phyloP scores from a whole-genome alignment of 2,113 vertebrate genomes.

The Hippocampus zosterae region DNA sequence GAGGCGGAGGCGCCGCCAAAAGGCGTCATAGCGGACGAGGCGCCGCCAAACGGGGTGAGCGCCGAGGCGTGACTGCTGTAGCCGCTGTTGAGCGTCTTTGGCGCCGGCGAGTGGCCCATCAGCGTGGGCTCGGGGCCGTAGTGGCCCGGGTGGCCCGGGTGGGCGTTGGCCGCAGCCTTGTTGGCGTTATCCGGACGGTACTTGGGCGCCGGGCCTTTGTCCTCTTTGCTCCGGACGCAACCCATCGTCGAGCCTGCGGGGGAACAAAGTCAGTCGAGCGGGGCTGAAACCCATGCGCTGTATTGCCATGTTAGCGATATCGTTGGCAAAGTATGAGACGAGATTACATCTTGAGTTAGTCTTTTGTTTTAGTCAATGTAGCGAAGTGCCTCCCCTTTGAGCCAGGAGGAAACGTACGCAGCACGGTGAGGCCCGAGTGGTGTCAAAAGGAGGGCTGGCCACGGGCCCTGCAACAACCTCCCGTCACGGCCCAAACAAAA shows the following conservation, averaged over 20 bases:
- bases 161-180: conserved; percentile 68
- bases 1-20: conserved; percentile 78
- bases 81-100: conserved; percentile 66
- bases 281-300: background rate
- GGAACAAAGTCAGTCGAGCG: background rate
- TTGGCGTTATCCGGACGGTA: conserved; percentile 82
- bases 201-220: conserved; percentile 86
- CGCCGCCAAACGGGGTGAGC: conserved; percentile 82
- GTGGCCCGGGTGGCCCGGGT: conserved; percentile 79
- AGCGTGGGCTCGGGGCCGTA: conserved; percentile 87
- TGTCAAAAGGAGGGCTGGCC: background rate
- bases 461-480: conserved; percentile 29
- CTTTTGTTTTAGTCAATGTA: no score
- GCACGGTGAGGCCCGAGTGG: background rate
- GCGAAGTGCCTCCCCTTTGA: no score
- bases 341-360: background rate
- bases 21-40: conserved; percentile 62
- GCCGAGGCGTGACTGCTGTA: conserved; percentile 58
- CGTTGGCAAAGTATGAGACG: no score
- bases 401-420: background rate
- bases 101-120: conserved; percentile 71
- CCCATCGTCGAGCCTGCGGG: conserved; percentile 84
- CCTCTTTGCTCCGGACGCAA: conserved; percentile 97
- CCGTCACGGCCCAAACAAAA: conserved; percentile 43
- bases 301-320: no score